phyloP scores from a whole-genome alignment of 2,888 invertebrate species.

The Acleris cristana region DNA sequence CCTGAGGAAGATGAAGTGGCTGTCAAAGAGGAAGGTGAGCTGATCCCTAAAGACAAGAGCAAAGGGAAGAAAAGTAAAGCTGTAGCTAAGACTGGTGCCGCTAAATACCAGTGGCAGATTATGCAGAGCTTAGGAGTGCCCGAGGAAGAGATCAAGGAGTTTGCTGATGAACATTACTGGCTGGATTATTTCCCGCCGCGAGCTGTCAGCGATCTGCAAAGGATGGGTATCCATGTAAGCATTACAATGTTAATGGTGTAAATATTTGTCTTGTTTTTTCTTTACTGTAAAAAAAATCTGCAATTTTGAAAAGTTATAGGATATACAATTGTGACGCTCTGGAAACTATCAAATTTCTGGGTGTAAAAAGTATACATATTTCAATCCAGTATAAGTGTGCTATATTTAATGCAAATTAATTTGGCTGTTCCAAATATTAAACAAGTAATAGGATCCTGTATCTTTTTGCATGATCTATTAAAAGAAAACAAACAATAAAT shows the following conservation, averaged over 20 bases:
- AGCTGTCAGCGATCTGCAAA: slow-evolving; percentile 92
- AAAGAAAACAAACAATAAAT: no score
- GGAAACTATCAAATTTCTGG: no score
- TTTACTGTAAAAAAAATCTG: no score
- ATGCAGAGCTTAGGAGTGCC: slow-evolving; percentile 96
- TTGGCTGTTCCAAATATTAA: no score
- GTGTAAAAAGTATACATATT: no score
- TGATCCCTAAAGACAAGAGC: slow-evolving; percentile 86
- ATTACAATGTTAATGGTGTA: slow-evolving; percentile 25
- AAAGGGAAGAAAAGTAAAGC: slow-evolving; percentile 98
- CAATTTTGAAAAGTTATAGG: no score
- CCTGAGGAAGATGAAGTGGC: slow-evolving; percentile 85
- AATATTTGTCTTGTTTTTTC: no score
- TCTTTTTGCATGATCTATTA: no score
- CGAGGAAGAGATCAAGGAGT: slow-evolving; percentile 96
- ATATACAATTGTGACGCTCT: no score
- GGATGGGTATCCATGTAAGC: slow-evolving; percentile 95
- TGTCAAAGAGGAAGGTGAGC: slow-evolving; percentile 79
- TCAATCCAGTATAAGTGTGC: no score
- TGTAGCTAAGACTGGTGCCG: slow-evolving; percentile 93
- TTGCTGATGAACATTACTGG: slow-evolving; percentile 96
- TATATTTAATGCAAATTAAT: no score
- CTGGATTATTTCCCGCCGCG: slow-evolving; percentile 98
- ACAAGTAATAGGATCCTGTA: no score
- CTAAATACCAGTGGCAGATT: slow-evolving; percentile 99